phyloP scores from a whole-genome alignment of 1,140 invertebrate genomes.

The Tribolium castaneum region DNA sequence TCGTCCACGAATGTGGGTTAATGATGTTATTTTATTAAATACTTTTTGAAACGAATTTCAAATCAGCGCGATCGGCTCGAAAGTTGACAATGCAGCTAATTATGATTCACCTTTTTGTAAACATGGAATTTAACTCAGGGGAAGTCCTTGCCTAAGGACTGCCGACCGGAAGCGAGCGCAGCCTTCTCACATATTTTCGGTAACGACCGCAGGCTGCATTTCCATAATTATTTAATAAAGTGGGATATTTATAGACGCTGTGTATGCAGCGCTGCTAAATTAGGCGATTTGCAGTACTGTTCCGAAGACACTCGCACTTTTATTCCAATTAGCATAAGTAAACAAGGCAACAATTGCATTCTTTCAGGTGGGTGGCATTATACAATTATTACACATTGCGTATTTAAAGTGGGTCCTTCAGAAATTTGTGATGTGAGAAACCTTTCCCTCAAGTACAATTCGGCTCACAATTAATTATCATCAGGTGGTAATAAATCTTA shows the following conservation, averaged over 20 bases:
- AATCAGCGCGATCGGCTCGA: background rate
- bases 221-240: background rate
- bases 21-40: background rate
- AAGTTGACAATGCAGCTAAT: background rate
- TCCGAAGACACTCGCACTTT: slow-evolving; percentile 2
- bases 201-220: background rate
- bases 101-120: slow-evolving; percentile 25
- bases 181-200: background rate
- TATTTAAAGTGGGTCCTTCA: no score
- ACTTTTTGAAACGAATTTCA: background rate
- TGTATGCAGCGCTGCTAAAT: slow-evolving; percentile 27
- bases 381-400: background rate
- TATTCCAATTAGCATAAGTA: slow-evolving; percentile 21
- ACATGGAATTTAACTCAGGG: slow-evolving; percentile 25
- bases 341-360: slow-evolving; percentile 25
- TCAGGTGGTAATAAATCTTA: no score
- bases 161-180: background rate
- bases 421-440: no score
- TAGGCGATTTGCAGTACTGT: slow-evolving; percentile 34
- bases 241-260: background rate
- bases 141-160: slow-evolving; percentile 21
- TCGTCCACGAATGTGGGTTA: background rate
- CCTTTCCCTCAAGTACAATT: no score
- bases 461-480: no score
- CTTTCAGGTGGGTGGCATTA: slow-evolving; percentile 19